A percentile compares a stretch with the other conserved stretches of the same genome.
These are phyloP conservation scores for Actenoides hombroni DNA, from an alignment of 2,113 vertebrate genomes.

Conservation along the genomic window DNA sequence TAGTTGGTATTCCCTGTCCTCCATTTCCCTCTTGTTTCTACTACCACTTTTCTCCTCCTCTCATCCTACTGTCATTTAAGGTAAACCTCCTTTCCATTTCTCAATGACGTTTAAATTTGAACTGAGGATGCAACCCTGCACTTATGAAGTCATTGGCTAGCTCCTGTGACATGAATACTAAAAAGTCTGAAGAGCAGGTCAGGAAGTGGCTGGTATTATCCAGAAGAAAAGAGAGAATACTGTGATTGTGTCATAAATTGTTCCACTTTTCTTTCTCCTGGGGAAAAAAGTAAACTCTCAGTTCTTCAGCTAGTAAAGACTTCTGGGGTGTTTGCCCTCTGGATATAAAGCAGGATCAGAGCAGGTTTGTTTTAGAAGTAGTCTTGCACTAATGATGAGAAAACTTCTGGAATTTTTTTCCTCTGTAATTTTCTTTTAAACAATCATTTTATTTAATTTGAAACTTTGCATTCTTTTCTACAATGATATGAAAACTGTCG, in stretches of 20 bases:
- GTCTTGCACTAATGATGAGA: background rate
- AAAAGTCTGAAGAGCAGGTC: background rate
- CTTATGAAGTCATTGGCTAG: background rate
- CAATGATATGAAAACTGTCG: background rate
- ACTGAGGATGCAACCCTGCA: background rate
- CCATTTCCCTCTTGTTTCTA: background rate
- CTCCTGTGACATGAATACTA: background rate
- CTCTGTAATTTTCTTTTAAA: background rate
- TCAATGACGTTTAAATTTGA: background rate
- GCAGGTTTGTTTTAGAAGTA: background rate
- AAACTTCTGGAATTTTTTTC: background rate
- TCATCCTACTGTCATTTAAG: background rate
- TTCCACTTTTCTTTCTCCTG: background rate
- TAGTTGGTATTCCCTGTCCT: background rate
- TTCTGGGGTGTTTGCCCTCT: background rate
- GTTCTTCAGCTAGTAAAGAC: background rate
- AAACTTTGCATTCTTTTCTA: background rate
- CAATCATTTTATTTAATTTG: background rate
- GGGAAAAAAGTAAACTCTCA: background rate
- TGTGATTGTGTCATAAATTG: background rate
- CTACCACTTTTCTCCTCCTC: background rate
- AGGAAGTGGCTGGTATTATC: background rate
- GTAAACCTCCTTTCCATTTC: background rate
- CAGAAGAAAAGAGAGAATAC: background rate
- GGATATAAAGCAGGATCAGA: background rate